Base-by-base conservation (phyloP, 2,797 vertebrate species). In the Chelonia mydas region DNA sequence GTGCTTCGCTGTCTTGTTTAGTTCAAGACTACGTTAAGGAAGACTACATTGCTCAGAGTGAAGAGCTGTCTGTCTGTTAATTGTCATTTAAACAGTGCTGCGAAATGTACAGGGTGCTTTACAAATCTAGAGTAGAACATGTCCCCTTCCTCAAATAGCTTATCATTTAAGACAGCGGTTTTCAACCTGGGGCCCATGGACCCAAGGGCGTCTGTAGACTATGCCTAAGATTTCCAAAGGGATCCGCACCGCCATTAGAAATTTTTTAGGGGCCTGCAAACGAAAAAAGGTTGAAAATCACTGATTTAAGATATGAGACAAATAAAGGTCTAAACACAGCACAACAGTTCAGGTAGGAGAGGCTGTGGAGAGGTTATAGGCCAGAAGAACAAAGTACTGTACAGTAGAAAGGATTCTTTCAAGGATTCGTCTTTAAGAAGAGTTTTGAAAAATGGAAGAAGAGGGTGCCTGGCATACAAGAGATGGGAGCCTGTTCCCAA, bases 1-100 rank as follows among this genome's bases (percentile, higher is more conserved):
- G 49, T 78, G 33, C 17, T 92, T 93, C 1, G 0, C 90, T 91
- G 54, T 80, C 74, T 76, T 76, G 45, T 47, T 93, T 33, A 80
- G 2, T 50, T 90, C 7, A 1, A 4, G 41, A 49, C 51, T 90
- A 33, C 27, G 11, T 51, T 89, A 83, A 95, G 85, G 53, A 91
- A 27, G 72, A 21, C 25, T 74, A 76, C 57, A 85, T 88, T 79
- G 27, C 17, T 41, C 90, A 88, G n/a, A 16, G 76, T 65, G n/a
- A 78, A 87, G 85, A 50, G 33, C 83, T 94, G 28, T 88, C 49
- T 95, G 37, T 87, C 45, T 81, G 37, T 92, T 54, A 17, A 77
- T 27, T 25, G 6, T 57, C 87, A 81, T 25, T 51, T 90, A 79
- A 90, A 31, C 49, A 88, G 47, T 65, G 31, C 53, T 88, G 53